These are phyloP conservation scores for Pyrocephalus nanus DNA, from an alignment of 2,797 vertebrate species.

Conservation along the genomic window DNA sequence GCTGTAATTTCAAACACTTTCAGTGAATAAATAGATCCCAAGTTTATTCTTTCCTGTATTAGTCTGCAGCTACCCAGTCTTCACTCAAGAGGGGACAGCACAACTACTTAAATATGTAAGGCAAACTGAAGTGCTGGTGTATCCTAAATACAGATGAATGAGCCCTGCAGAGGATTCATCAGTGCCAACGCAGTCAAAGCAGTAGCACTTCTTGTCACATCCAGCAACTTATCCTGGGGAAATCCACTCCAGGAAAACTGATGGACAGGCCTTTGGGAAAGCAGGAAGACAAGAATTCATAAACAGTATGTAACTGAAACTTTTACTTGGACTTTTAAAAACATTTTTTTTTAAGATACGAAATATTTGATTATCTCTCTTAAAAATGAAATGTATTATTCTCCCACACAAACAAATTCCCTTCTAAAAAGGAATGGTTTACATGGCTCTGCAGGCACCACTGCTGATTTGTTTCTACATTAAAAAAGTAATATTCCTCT, in stretches of 20 bases:
- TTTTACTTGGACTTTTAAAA: background rate
- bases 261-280: background rate
- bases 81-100: background rate
- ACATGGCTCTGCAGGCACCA: background rate
- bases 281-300: background rate
- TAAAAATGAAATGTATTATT: background rate
- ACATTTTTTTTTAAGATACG: background rate
- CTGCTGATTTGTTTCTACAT: background rate
- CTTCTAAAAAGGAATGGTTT: background rate
- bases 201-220: background rate
- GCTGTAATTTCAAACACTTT: background rate
- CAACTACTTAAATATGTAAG: background rate
- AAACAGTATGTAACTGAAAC: background rate
- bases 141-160: background rate
- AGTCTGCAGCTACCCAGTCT: background rate
- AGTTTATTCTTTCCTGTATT: background rate
- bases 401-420: background rate
- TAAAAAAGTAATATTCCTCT: background rate
- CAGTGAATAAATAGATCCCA: background rate
- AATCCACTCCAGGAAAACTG: background rate
- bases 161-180: background rate
- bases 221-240: background rate
- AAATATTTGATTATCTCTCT: background rate
- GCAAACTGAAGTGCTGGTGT: background rate
- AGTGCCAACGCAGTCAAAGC: background rate